Evolutionary conservation across 2,113 vertebrate species (phyloP).

Genomic region (Grus americana): DNA sequence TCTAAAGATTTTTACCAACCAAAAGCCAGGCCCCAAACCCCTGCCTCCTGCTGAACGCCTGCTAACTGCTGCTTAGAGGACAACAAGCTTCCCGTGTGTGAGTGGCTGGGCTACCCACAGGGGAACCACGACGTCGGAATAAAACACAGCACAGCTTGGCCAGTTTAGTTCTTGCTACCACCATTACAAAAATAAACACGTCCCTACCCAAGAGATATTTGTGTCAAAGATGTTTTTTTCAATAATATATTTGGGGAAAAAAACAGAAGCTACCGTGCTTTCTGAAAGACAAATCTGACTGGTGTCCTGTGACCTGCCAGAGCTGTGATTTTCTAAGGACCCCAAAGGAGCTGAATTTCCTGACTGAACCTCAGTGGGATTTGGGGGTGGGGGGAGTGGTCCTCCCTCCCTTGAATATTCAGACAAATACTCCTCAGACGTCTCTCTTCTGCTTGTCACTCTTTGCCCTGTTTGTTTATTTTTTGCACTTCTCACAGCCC

Average conservation of each 20-base stretch:
- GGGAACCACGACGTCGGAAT: not conserved
- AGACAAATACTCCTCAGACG: not conserved
- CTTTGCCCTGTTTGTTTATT: conserved; percentile 62
- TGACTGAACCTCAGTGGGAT: not conserved
- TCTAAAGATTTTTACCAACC: not conserved
- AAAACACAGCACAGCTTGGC: not conserved
- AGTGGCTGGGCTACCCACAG: not conserved
- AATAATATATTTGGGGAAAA: not conserved
- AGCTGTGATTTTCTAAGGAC: not conserved
- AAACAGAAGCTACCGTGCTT: not conserved
- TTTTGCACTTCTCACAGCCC: conserved; percentile 19
- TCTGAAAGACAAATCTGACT: not conserved
- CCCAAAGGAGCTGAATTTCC: not conserved
- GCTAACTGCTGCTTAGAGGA: not conserved
- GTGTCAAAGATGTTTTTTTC: not conserved
- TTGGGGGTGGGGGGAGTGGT: not conserved
- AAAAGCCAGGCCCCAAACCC: not conserved
- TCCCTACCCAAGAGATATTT: not conserved
- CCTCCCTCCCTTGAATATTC: not conserved
- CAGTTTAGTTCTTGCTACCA: not conserved
- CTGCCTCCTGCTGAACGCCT: not conserved
- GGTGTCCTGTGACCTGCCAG: not conserved
- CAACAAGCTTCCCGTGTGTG: not conserved
- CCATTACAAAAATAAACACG: not conserved
- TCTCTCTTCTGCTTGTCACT: conserved; percentile 40